Conservation (phyloP, 2,888 invertebrate genomes). For the Odiellus spinosus region DNA sequence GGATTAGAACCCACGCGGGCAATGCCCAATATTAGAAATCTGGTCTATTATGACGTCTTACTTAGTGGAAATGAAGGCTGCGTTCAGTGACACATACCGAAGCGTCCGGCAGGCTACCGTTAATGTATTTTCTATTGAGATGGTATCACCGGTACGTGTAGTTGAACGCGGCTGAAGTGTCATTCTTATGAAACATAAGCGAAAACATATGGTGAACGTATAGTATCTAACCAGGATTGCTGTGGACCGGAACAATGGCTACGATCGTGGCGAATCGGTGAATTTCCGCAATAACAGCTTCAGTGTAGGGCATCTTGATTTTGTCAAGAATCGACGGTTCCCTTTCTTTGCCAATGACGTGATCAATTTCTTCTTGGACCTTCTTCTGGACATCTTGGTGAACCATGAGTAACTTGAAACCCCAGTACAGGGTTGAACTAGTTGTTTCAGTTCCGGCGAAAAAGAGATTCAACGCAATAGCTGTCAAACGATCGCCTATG, state of each 20-base stretch:
- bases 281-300: conserved; percentile 2
- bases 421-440: not conserved
- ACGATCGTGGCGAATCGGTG: conserved; percentile 1
- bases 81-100: too few relatives aligned
- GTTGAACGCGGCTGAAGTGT: too few relatives aligned
- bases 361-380: not conserved
- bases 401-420: not conserved
- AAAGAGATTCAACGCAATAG: conserved; percentile 1
- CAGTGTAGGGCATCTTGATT: conserved; percentile 2
- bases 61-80: too few relatives aligned
- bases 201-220: too few relatives aligned
- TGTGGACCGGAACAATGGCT: conserved; percentile 1
- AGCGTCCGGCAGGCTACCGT: too few relatives aligned
- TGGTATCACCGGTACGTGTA: too few relatives aligned
- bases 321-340: not conserved
- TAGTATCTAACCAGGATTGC: not conserved
- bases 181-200: too few relatives aligned
- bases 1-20: too few relatives aligned
- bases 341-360: not conserved
- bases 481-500: not conserved
- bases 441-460: conserved; percentile 2
- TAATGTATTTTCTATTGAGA: too few relatives aligned
- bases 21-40: too few relatives aligned
- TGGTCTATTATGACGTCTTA: too few relatives aligned
- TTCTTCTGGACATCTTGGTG: not conserved